Conservation (phyloP, 2,113 vertebrate species). For the Bos indicus region DNA sequence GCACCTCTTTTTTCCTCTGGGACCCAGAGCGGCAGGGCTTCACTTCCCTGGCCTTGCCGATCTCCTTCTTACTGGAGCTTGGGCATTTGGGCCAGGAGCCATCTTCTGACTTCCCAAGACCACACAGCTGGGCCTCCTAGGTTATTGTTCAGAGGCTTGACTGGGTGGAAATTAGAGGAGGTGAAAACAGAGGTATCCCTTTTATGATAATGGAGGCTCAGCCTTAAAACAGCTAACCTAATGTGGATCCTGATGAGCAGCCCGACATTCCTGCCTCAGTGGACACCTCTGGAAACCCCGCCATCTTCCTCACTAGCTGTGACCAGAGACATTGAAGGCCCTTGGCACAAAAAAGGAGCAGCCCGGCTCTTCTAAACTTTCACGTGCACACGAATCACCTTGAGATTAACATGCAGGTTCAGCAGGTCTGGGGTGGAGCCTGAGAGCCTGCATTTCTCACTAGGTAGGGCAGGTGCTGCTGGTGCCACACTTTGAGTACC, state of each 20-base stretch:
- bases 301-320: neutral
- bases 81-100: neutral
- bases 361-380: neutral
- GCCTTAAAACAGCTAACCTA: neutral
- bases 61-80: neutral
- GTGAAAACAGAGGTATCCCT: neutral
- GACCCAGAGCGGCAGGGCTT: neutral
- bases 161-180: neutral
- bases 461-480: neutral
- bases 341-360: neutral
- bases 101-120: neutral
- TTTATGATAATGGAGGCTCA: neutral
- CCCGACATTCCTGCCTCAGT: neutral
- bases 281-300: neutral
- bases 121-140: neutral
- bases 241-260: neutral
- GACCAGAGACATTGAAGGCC: neutral
- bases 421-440: neutral
- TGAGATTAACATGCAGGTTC: neutral
- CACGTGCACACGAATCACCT: neutral
- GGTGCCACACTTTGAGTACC: neutral
- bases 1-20: neutral
- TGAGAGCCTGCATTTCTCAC: neutral
- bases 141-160: neutral
- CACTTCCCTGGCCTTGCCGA: neutral